A percentile compares a stretch with the other conserved stretches of the same genome.
phyloP scores from a whole-genome alignment of 2,113 vertebrate species.

The Nansenia antarctica region DNA sequence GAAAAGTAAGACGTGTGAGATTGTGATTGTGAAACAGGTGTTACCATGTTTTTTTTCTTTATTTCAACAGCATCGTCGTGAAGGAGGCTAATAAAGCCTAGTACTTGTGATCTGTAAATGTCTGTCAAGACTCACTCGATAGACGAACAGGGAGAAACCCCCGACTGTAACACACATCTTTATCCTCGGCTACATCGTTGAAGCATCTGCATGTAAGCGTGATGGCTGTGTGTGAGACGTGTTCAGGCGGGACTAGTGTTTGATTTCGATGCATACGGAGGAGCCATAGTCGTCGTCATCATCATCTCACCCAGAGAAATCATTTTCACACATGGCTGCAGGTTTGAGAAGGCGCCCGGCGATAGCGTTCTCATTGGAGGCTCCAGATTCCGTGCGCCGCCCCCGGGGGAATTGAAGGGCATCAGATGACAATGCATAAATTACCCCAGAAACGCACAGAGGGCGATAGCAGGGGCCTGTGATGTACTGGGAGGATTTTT shows the following conservation, averaged over 20 bases:
- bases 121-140: too few relatives aligned
- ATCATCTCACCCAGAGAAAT: conserved; percentile 10
- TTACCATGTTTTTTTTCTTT: too few relatives aligned
- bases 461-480: background rate
- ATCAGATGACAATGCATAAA: conserved; percentile 20
- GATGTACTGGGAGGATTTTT: background rate
- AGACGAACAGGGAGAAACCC: too few relatives aligned
- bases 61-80: too few relatives aligned
- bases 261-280: conserved; percentile 19
- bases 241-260: background rate
- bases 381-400: background rate
- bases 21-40: too few relatives aligned
- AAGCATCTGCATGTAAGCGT: background rate
- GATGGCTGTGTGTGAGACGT: background rate
- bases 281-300: conserved; percentile 8
- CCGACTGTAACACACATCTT: too few relatives aligned
- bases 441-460: conserved; percentile 1
- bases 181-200: background rate
- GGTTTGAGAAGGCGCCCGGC: conserved; percentile 1
- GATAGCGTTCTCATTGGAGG: background rate
- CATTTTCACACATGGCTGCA: conserved; percentile 14
- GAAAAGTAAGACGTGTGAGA: too few relatives aligned
- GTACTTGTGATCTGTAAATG: too few relatives aligned
- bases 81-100: too few relatives aligned
- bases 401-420: background rate